phyloP scores from a whole-genome alignment of 2,797 vertebrate genomes.

The Poecilia gillii region DNA sequence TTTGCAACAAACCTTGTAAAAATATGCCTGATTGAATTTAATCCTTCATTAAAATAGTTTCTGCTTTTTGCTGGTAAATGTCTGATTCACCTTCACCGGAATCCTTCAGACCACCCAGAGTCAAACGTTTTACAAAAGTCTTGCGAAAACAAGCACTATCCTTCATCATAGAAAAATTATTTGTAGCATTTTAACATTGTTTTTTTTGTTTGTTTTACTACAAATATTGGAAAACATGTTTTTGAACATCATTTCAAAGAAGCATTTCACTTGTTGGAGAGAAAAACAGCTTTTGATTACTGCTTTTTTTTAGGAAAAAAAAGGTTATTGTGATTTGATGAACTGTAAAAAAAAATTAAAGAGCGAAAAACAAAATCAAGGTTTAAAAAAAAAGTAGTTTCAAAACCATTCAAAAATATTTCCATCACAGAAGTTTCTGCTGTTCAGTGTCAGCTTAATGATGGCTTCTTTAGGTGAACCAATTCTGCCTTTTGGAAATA shows the following conservation, averaged over 20 bases:
- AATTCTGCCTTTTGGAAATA: not conserved
- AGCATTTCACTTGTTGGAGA: constrained; percentile 22
- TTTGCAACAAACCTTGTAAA: constrained; percentile 23
- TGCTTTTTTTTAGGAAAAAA: not conserved
- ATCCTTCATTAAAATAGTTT: constrained; percentile 59
- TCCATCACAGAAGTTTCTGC: not conserved
- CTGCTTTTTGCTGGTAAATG: constrained; percentile 26
- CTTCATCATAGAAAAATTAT: constrained; percentile 59
- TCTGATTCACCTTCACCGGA: constrained; percentile 55
- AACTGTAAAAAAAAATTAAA: not conserved
- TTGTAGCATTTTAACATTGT: constrained; percentile 5
- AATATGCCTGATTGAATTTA: constrained; percentile 28
- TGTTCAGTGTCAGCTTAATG: not conserved
- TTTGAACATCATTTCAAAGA: constrained; percentile 22
- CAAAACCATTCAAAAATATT: not conserved
- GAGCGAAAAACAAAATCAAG: not conserved
- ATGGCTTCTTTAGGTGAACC: not conserved
- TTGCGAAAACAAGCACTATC: constrained; percentile 36
- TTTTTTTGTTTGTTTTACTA: not conserved
- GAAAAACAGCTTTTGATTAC: not conserved
- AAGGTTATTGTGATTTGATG: not conserved
- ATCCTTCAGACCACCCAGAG: constrained; percentile 61
- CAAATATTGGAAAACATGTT: constrained; percentile 48
- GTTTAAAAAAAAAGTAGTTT: not conserved
- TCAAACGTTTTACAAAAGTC: constrained; percentile 42